A percentile compares a stretch with the other conserved stretches of the same genome.
Evolutionary conservation across 2,888 invertebrate genomes (phyloP).

Genomic region (Coronaproctus castanopsis): DNA sequence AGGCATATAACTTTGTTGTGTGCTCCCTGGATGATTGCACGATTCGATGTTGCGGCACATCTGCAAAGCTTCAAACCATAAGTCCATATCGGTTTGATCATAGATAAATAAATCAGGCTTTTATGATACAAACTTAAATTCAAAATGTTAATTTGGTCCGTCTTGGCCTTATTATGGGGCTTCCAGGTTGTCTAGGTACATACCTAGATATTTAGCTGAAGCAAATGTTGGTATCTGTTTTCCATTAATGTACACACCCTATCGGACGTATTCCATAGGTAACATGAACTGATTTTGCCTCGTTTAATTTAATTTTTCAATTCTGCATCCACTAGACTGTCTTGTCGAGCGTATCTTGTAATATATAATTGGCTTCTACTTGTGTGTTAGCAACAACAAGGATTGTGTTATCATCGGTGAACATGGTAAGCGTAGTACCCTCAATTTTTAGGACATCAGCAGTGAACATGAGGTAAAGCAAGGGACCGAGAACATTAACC

Average conservation of each 20-base stretch:
- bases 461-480: too few species aligned
- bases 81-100: too few species aligned
- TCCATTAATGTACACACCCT: too few species aligned
- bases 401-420: too few species aligned
- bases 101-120: too few species aligned
- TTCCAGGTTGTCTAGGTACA: not conserved
- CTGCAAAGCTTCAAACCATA: not conserved
- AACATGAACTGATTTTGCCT: not conserved
- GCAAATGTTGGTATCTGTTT: too few species aligned
- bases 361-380: too few species aligned
- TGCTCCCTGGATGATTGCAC: not conserved
- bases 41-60: not conserved
- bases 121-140: not conserved
- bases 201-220: not conserved
- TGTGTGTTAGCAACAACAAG: too few species aligned
- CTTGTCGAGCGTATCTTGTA: too few species aligned
- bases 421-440: too few species aligned
- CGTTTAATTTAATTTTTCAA: not conserved
- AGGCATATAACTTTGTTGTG: not conserved
- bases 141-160: not conserved
- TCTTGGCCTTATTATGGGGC: not conserved
- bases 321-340: conserved; percentile 21
- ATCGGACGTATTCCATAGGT: not conserved
- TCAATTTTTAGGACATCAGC: too few species aligned
- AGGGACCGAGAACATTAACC: too few species aligned